These are phyloP conservation scores for Chelon auratus DNA, from an alignment of 2,797 vertebrate species.

Conservation along the genomic window DNA sequence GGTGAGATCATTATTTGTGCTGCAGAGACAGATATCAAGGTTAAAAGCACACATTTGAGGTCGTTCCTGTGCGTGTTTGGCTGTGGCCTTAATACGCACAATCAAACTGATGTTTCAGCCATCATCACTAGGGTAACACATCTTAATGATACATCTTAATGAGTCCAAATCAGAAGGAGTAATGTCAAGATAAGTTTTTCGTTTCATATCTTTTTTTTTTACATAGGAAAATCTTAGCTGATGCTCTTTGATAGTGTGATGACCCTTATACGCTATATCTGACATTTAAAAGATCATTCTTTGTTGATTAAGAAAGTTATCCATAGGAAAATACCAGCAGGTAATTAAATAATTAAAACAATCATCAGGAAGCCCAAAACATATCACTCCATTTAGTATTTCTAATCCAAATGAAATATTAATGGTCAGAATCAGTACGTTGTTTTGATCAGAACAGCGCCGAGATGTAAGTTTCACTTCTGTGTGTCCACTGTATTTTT, in stretches of 20 bases:
- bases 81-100: not conserved
- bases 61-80: not conserved
- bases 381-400: not conserved
- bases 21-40: not conserved
- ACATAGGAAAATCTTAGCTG: not conserved
- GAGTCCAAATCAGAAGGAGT: not conserved
- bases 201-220: not conserved
- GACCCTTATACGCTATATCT: not conserved
- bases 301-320: not conserved
- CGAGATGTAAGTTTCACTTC: conserved; percentile 39
- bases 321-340: too few relatives aligned
- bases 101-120: not conserved
- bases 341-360: not conserved
- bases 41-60: conserved; percentile 2
- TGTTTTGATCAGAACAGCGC: not conserved
- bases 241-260: not conserved
- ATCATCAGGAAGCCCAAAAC: not conserved
- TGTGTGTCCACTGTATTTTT: conserved; percentile 22
- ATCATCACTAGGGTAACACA: not conserved
- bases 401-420: not conserved
- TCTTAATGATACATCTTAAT: not conserved
- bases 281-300: not conserved
- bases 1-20: conserved; percentile 9
- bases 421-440: not conserved
- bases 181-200: not conserved